A percentile compares a stretch with the other conserved stretches of the same genome.
phyloP scores from a whole-genome alignment of 2,888 invertebrate species.

The Himalopsyche anomala region DNA sequence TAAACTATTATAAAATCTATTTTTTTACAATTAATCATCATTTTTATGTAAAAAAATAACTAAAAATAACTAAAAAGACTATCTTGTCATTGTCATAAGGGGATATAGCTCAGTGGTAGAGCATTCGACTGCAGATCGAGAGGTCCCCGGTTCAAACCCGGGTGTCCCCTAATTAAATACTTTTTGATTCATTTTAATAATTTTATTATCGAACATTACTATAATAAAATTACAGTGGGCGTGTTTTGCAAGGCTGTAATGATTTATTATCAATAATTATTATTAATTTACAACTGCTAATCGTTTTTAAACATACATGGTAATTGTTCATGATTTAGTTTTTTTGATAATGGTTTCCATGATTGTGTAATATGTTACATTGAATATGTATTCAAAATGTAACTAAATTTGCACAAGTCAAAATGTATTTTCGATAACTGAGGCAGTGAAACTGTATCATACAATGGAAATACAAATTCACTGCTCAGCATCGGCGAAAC shows the following conservation, averaged over 20 bases:
- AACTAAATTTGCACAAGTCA: too few species aligned
- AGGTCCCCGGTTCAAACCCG: slow-evolving; percentile 94
- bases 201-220: not conserved
- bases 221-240: not conserved
- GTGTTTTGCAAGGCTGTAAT: not conserved
- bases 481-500: too few species aligned
- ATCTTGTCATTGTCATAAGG: slow-evolving; percentile 65
- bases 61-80: too few species aligned
- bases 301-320: not conserved
- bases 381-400: too few species aligned
- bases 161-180: slow-evolving; percentile 81
- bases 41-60: not conserved
- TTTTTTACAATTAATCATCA: not conserved
- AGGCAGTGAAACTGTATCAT: too few species aligned
- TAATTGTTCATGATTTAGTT: too few species aligned
- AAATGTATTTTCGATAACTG: too few species aligned
- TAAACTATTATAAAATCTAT: not conserved
- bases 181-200: slow-evolving; percentile 43
- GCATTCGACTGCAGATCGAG: slow-evolving; percentile 94
- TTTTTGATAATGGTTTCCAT: too few species aligned
- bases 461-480: too few species aligned
- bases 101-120: slow-evolving; percentile 94
- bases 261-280: not conserved
- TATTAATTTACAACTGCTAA: not conserved
- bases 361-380: too few species aligned